Conservation (phyloP, 2,797 vertebrate genomes). For the Falco naumanni region DNA sequence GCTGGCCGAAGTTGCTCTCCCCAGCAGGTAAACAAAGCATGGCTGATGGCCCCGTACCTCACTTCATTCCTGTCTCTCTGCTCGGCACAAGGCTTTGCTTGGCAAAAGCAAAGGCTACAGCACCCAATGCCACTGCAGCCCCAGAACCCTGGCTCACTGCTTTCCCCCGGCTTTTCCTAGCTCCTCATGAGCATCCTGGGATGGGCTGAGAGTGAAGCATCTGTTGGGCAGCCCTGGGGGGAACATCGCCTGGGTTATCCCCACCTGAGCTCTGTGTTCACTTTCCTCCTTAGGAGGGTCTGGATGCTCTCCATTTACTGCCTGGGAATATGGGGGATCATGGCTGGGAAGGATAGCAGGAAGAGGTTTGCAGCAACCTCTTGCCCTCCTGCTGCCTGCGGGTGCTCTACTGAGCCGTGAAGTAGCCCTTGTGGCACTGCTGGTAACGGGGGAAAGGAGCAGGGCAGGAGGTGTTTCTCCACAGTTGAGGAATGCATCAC, state of each 20-base stretch:
- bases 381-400: accelerated
- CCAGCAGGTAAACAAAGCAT: slow-evolving; percentile 73
- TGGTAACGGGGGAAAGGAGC: neutral
- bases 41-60: accelerated
- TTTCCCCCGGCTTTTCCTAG: neutral
- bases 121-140: accelerated
- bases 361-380: neutral
- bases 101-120: neutral
- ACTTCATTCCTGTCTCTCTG: accelerated
- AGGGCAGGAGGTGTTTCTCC: neutral
- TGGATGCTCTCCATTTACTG: neutral
- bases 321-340: accelerated
- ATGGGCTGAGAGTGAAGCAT: neutral
- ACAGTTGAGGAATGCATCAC: accelerated
- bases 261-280: neutral
- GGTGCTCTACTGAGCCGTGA: neutral
- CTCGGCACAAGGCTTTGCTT: neutral
- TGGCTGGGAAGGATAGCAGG: accelerated
- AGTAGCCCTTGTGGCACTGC: neutral
- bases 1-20: slow-evolving; percentile 76
- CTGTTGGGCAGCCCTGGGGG: neutral
- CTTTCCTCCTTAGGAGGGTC: neutral
- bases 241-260: neutral
- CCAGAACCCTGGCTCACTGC: neutral
- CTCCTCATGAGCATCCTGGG: neutral